These are phyloP conservation scores for Limnephilus rhombicus DNA, from an alignment of 2,888 invertebrate genomes.

Conservation along the genomic window DNA sequence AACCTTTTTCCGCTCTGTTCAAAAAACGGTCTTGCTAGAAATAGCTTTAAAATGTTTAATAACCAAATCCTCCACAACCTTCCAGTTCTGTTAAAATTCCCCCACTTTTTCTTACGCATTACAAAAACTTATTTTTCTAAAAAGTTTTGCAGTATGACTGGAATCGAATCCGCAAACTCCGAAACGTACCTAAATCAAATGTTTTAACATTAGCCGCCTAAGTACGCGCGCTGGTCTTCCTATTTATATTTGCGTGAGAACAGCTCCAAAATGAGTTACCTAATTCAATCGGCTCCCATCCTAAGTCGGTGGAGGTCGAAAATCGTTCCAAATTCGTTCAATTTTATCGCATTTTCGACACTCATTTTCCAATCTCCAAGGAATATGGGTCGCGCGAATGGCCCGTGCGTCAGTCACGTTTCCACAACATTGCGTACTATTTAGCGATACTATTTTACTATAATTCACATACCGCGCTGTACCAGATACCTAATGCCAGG, in stretches of 20 bases:
- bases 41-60: too few species aligned
- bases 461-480: conserved; percentile 44
- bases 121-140: background rate
- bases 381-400: conserved; percentile 4
- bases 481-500: conserved; percentile 55
- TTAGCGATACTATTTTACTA: conserved; percentile 26
- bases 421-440: conserved; percentile 33
- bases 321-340: background rate
- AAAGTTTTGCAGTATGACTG: background rate
- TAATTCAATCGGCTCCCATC: background rate
- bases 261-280: background rate
- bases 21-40: too few species aligned
- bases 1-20: too few species aligned
- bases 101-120: background rate
- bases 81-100: background rate
- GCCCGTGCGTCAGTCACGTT: conserved; percentile 27
- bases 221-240: background rate
- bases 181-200: background rate
- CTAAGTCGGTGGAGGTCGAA: background rate
- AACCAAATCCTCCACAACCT: background rate
- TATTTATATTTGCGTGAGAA: background rate
- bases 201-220: too few species aligned
- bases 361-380: background rate
- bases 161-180: background rate
- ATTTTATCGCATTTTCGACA: background rate